Base-by-base conservation (phyloP, 2,797 vertebrate genomes). In the Philypnodon macrostomus region DNA sequence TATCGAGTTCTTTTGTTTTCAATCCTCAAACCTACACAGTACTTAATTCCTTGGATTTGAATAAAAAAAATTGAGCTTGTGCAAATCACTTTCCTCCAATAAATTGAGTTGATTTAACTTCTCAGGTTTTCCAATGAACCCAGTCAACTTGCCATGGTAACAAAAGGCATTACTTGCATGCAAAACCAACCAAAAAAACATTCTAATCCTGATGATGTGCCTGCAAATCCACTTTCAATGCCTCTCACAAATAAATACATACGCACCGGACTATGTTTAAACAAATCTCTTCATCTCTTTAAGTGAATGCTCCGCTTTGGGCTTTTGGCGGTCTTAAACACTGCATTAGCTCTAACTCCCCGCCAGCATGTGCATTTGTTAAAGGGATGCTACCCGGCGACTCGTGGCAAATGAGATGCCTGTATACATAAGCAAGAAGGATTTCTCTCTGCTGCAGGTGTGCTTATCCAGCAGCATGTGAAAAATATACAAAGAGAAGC, bases 131-230 rank as follows among this genome's bases (percentile, higher is more conserved):
- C n/a, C n/a, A n/a, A n/a, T 23, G 21, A 23, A 23, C 6, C 3
- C 6, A 23, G 21, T 6, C 15, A 35, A 18, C 13, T 27, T 27
- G 35, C 71, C 67, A 56, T 61, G 38, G 74, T 75, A 71, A 85
- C 71, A 84, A 84, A 85, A 84, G 69, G 52, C 49, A 17, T 54
- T 63, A 34, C 45, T 40, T 38, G 5, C 48, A 17, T 7, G 26
- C 48, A 51, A 73, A 68, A 56, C 71, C 58, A 17, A 64, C 31
- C 79, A 86, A 83, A 75, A 60, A 57, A 76, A 77, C 70, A 47
- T 69, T 80, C 63, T 87, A 86, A 89, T 87, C 84, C 69, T 31
- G 37, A 77, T 81, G 85, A 87, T 67, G 77, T 70, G 70, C 63
- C 66, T 42, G 53, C 67, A 67, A 83, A 86, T 82, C 82, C 67